These are phyloP conservation scores for Xylocampa areola DNA, from an alignment of 2,888 invertebrate species.

Conservation along the genomic window DNA sequence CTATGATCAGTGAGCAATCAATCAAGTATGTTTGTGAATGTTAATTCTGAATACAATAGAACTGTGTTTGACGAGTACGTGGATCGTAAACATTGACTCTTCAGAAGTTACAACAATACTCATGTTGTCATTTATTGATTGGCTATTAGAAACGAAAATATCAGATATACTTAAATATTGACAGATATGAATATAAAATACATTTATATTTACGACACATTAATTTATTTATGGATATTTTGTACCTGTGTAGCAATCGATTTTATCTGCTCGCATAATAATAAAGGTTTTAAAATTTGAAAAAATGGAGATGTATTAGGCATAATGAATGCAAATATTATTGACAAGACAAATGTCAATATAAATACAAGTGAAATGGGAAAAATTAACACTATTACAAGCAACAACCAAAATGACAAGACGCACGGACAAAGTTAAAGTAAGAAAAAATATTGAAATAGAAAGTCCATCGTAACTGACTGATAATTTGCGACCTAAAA, in stretches of 20 bases:
- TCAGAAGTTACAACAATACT: slow-evolving; percentile 6
- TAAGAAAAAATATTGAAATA: slow-evolving; percentile 29
- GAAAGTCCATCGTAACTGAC: slow-evolving; percentile 36
- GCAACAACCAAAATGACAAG: slow-evolving; percentile 14
- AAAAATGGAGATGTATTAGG: not conserved
- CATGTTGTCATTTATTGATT: not conserved
- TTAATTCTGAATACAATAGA: slow-evolving; percentile 33
- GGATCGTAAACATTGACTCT: slow-evolving; percentile 7
- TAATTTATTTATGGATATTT: too few relatives aligned
- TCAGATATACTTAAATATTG: not conserved
- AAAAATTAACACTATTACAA: slow-evolving; percentile 23
- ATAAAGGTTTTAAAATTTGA: slow-evolving; percentile 2
- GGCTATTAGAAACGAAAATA: not conserved
- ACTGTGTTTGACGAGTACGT: slow-evolving; percentile 14
- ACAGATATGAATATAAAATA: not conserved
- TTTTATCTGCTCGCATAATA: slow-evolving; percentile 5
- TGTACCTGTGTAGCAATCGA: not conserved
- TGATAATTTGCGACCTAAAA: slow-evolving; percentile 25
- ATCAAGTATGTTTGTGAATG: slow-evolving; percentile 47
- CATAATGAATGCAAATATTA: slow-evolving; percentile 14
- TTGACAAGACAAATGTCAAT: not conserved
- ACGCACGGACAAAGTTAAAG: slow-evolving; percentile 4
- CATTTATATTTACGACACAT: too few relatives aligned
- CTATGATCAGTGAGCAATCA: slow-evolving; percentile 50
- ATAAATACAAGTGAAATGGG: slow-evolving; percentile 19